Conservation (phyloP, 2,888 invertebrate species). For the Zonitis immaculata region DNA sequence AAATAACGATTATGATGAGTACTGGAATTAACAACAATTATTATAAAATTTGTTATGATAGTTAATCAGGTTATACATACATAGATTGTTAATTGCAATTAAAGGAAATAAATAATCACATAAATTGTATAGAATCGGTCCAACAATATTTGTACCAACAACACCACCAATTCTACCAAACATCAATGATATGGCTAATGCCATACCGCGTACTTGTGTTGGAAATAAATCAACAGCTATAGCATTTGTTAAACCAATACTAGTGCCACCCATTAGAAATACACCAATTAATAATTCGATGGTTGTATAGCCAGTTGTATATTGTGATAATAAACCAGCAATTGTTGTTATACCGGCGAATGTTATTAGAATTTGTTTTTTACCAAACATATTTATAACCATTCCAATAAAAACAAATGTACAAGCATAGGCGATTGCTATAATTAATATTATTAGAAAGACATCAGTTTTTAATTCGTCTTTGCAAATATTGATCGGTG, state of each 20-base stretch:
- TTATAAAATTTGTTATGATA: too few relatives aligned
- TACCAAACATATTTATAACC: slow-evolving; percentile 52
- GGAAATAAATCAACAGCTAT: slow-evolving; percentile 47
- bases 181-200: slow-evolving; percentile 52
- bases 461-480: slow-evolving; percentile 42
- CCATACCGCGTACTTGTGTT: slow-evolving; percentile 51
- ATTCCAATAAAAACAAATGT: slow-evolving; percentile 41
- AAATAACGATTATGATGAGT: slow-evolving; percentile 29
- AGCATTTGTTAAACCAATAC: slow-evolving; percentile 43
- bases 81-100: slow-evolving; percentile 38
- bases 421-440: slow-evolving; percentile 36
- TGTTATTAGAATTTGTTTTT: slow-evolving; percentile 47
- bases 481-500: slow-evolving; percentile 27
- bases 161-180: slow-evolving; percentile 52
- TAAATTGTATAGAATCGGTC: slow-evolving; percentile 46
- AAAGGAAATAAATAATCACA: slow-evolving; percentile 49
- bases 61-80: too few relatives aligned
- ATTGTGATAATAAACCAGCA: slow-evolving; percentile 42
- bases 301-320: slow-evolving; percentile 28
- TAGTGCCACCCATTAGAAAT: slow-evolving; percentile 41
- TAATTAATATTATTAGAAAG: slow-evolving; percentile 38
- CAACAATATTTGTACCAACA: slow-evolving; percentile 49
- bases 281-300: slow-evolving; percentile 38
- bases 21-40: slow-evolving; percentile 17
- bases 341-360: slow-evolving; percentile 34